Evolutionary conservation across 2,888 invertebrate species (phyloP), one percentile per base, ranked within the genome.

Genomic region (Hedya salicella): DNA sequence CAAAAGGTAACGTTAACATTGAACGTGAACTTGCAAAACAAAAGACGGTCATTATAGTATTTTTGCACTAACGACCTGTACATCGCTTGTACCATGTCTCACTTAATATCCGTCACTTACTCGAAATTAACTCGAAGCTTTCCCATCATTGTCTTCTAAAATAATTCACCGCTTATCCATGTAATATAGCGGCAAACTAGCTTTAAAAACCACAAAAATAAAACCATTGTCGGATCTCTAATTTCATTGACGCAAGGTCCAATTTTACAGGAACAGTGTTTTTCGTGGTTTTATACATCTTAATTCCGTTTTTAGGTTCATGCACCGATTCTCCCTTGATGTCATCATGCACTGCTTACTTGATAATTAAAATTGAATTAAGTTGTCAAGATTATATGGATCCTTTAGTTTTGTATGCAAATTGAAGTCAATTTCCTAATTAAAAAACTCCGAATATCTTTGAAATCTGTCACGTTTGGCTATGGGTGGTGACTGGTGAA

Each of bases 261-360:
- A 46, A 32, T 57, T 57, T 32, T 0, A 2, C 8, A 8, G 16
- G 17, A 8, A 17, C 19, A 0, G 13, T 6, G 17, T 32, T 46
- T 17, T 57, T 6, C 8, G 30, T 19, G 0, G 5, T 46, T 56
- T 8, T 32, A 17, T 21, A 59, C 39, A 39, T 49, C 59, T 65
- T 52, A 49, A 60, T 53, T 56, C 36, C 44, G n/a, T 32, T 53
- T 32, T 53, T 30, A 39, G 48, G 21, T 48, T 48, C 56, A 53
- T 44, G 62, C 62, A 19, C 62, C 40, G 56, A 40, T 40, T 49
- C 48, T 2, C 0, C 32, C 63, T 52, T 63, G 13, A 56, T 42
- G 56, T 56, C 63, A 25, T 63, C 63, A 63, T 56, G 63, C 56
- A 48, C 63, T 63, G 56, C 63, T 63, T 56, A 44, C 63, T 40